These are phyloP conservation scores for Callopanchax toddi DNA, from an alignment of 2,113 vertebrate genomes.

Conservation along the genomic window DNA sequence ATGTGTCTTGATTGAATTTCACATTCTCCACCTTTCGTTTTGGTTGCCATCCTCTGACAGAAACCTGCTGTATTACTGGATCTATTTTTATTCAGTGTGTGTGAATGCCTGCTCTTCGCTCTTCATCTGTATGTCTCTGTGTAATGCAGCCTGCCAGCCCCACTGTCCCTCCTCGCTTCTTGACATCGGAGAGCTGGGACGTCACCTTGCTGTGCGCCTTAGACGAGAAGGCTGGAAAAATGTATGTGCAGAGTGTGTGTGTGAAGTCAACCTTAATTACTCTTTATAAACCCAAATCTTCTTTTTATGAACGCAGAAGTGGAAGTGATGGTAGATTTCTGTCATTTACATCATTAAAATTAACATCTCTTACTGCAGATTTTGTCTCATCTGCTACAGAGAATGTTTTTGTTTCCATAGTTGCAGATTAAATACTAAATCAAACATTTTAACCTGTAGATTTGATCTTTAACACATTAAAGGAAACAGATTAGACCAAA, in stretches of 20 bases:
- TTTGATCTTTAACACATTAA: constrained; percentile 8
- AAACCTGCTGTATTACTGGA: constrained; percentile 3
- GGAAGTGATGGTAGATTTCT: background rate
- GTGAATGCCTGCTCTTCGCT: constrained; percentile 13
- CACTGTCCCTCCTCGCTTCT: constrained; percentile 77
- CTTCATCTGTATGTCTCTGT: constrained; percentile 39
- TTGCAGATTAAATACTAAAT: too few species aligned
- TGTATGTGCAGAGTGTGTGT: constrained; percentile 71
- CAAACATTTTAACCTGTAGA: too few species aligned
- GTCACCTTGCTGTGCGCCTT: constrained; percentile 80
- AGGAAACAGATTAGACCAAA: constrained; percentile 11
- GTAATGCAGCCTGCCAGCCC: constrained; percentile 69
- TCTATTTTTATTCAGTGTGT: constrained; percentile 48
- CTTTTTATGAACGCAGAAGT: background rate
- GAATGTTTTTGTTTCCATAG: too few species aligned
- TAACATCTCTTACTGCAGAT: background rate
- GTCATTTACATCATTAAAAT: constrained; percentile 21
- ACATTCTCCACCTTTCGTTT: constrained; percentile 2
- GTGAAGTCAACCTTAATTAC: constrained; percentile 1
- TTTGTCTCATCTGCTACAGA: too few species aligned
- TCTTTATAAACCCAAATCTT: constrained; percentile 9
- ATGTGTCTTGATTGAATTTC: background rate
- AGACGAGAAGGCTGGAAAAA: constrained; percentile 78
- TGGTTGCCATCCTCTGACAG: constrained; percentile 8
- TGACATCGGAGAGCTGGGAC: constrained; percentile 87